Conservation (phyloP, 2,797 vertebrate genomes). For the Tiaroga cobitis region DNA sequence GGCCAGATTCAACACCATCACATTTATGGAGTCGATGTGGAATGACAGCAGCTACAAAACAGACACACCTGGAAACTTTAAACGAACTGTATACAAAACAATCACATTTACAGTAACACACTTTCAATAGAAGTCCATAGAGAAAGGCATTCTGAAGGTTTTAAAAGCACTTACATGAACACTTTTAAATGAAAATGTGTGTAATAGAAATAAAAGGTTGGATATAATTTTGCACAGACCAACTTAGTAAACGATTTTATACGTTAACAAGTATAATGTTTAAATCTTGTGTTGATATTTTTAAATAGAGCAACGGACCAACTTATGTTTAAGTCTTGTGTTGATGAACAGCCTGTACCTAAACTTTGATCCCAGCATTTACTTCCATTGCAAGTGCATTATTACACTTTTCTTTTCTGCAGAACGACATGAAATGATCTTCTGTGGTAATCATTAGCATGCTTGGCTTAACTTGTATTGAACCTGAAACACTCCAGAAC, state of each 20-base stretch:
- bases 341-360: background rate
- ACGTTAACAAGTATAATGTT: background rate
- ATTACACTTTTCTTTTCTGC: background rate
- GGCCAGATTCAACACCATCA: constrained; percentile 93
- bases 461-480: background rate
- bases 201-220: background rate
- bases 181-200: background rate
- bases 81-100: background rate
- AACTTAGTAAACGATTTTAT: background rate
- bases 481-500: background rate
- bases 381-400: background rate
- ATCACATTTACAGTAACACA: background rate
- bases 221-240: background rate
- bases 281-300: background rate
- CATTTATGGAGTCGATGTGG: constrained; percentile 90
- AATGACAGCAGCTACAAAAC: constrained; percentile 85
- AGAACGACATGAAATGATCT: background rate
- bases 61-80: constrained; percentile 26
- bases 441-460: background rate
- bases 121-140: background rate
- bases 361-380: background rate
- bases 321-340: too few species aligned
- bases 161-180: background rate
- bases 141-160: background rate
- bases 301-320: background rate